Conservation (phyloP, 2,113 vertebrate species). For the Corvus cornix region DNA sequence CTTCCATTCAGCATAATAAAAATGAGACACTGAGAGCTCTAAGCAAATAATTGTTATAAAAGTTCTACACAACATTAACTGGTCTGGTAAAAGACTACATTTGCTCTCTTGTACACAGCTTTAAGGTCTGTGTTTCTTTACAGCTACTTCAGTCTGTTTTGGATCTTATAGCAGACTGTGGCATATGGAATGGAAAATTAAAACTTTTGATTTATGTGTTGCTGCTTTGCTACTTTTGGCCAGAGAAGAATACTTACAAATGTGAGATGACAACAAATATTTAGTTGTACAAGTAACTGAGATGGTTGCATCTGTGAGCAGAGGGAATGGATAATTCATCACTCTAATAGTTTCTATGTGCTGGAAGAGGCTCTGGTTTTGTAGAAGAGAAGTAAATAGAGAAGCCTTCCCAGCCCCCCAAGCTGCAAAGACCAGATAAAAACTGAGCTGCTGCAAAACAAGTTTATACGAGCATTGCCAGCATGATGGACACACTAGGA, state of each 20-base stretch:
- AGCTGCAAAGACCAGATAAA: conserved; percentile 7
- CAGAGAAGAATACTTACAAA: background rate
- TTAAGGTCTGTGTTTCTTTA: background rate
- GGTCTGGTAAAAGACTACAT: background rate
- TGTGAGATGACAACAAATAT: conserved; percentile 22
- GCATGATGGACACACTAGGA: background rate
- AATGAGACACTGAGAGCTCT: background rate
- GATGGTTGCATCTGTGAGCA: conserved; percentile 9
- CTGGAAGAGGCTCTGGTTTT: background rate
- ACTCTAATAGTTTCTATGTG: background rate
- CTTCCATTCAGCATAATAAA: background rate
- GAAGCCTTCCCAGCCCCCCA: background rate
- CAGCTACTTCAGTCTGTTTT: conserved; percentile 2
- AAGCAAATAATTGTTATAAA: background rate
- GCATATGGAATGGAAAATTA: conserved; percentile 21
- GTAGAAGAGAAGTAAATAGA: conserved; percentile 16
- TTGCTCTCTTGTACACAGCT: background rate
- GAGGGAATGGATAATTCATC: conserved; percentile 29
- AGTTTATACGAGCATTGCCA: background rate
- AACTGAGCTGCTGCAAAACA: background rate
- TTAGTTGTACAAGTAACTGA: background rate
- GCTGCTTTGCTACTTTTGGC: conserved; percentile 33
- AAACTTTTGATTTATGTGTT: conserved; percentile 42
- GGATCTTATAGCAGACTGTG: background rate
- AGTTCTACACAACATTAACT: background rate